Percentiles rank a stretch among this genome's conserved stretches.
These are phyloP conservation scores for Gorsachius magnificus DNA, from an alignment of 2,797 vertebrate genomes.

Conservation along the genomic window DNA sequence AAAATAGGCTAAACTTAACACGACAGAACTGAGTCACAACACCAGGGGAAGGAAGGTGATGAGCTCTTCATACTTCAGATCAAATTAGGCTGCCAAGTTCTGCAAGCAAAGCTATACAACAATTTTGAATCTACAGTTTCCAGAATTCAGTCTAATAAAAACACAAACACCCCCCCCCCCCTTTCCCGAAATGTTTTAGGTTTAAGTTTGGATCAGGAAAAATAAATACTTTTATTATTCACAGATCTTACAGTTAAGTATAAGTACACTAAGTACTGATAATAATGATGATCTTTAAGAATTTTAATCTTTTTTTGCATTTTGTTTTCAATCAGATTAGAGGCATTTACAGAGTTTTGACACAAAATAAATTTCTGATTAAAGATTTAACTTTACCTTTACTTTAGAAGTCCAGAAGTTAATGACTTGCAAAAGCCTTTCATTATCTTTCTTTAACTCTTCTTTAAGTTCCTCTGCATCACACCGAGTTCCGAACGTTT, in stretches of 20 bases:
- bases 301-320: neutral
- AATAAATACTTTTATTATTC: too few species aligned
- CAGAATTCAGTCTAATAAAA: neutral
- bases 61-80: neutral
- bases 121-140: neutral
- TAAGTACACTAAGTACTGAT: neutral
- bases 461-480: conserved; percentile 62
- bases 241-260: neutral
- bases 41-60: neutral
- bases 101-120: neutral
- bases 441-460: conserved; percentile 64
- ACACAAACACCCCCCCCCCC: too few species aligned
- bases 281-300: neutral
- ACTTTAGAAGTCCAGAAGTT: conserved; percentile 69
- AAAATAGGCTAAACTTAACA: neutral
- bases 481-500: neutral
- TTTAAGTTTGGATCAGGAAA: too few species aligned
- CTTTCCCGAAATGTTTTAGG: too few species aligned
- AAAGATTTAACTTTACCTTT: conserved; percentile 45
- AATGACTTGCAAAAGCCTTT: conserved; percentile 56
- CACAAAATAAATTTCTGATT: neutral
- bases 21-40: neutral
- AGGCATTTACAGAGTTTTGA: neutral
- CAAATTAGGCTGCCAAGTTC: neutral
- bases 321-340: neutral